phyloP scores from a whole-genome alignment of 1,140 invertebrate species.

The Chymomyza costata region DNA sequence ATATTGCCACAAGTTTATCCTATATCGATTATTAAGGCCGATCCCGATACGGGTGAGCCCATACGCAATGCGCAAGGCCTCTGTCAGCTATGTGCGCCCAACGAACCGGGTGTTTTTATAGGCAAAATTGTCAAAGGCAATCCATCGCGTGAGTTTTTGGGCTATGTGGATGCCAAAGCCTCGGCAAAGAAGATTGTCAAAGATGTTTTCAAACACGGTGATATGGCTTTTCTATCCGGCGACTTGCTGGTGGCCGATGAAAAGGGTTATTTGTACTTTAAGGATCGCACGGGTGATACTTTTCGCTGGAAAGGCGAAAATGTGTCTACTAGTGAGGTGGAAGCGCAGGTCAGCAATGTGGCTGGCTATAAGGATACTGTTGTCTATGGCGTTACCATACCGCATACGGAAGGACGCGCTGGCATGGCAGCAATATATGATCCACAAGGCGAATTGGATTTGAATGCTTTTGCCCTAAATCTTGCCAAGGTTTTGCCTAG shows the following conservation, averaged over 20 bases:
- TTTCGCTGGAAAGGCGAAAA: constrained; percentile 99
- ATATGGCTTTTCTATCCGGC: constrained; percentile 94
- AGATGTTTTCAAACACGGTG: constrained; percentile 92
- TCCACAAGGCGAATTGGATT: constrained; percentile 81
- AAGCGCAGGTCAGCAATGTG: constrained; percentile 93
- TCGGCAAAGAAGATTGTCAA: constrained; percentile 94
- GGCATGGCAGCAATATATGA: constrained; percentile 97
- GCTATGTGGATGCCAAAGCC: constrained; percentile 95
- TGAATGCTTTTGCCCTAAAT: constrained; percentile 80
- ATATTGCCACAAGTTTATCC: constrained; percentile 90
- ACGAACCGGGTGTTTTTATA: constrained; percentile 97
- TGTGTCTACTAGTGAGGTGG: constrained; percentile 97
- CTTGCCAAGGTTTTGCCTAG: constrained; percentile 85
- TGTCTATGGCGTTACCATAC: constrained; percentile 89
- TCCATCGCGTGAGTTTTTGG: constrained; percentile 87
- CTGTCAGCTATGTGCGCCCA: constrained; percentile 82
- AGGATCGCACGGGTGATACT: constrained; percentile 97
- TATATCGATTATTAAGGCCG: constrained; percentile 92
- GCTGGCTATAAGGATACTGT: constrained; percentile 91
- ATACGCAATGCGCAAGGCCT: constrained; percentile 86
- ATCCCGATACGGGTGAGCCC: constrained; percentile 88
- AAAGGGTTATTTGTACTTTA: constrained; percentile 95
- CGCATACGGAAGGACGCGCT: constrained; percentile 90
- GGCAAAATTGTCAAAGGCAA: constrained; percentile 94
- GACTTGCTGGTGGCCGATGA: constrained; percentile 95